phyloP scores from a whole-genome alignment of 2,888 invertebrate genomes.

The Zonitis immaculata region DNA sequence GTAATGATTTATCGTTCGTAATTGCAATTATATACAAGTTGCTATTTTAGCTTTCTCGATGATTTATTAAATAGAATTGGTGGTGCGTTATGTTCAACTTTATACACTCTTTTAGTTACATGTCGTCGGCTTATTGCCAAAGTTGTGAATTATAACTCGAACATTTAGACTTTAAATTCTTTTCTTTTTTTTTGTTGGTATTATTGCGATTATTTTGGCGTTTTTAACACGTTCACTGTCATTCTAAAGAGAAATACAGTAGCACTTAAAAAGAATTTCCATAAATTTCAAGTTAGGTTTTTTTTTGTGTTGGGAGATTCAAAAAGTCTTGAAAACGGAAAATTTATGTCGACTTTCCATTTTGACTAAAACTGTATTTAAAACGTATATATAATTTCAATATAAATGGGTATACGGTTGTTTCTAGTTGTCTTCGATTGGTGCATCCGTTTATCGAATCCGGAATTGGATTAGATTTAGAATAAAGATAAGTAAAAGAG shows the following conservation, averaged over 20 bases:
- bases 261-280: background rate
- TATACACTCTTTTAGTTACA: too few relatives aligned
- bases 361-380: too few relatives aligned
- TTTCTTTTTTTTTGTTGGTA: too few relatives aligned
- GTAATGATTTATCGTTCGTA: slow-evolving; percentile 30
- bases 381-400: too few relatives aligned
- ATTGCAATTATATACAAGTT: slow-evolving; percentile 20
- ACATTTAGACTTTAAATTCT: background rate
- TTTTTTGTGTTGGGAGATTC: too few relatives aligned
- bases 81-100: background rate
- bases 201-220: background rate
- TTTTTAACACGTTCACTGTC: background rate
- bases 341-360: too few relatives aligned
- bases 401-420: too few relatives aligned
- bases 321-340: too few relatives aligned
- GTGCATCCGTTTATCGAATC: too few relatives aligned
- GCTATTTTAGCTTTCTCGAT: slow-evolving; percentile 18
- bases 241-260: background rate
- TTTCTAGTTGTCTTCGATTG: too few relatives aligned
- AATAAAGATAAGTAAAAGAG: slow-evolving; percentile 34
- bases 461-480: slow-evolving; percentile 42
- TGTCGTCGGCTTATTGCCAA: slow-evolving; percentile 19
- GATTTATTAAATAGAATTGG: slow-evolving; percentile 18
- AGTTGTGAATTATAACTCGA: slow-evolving; percentile 19
- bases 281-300: too few relatives aligned